Conservation (phyloP, 2,797 vertebrate genomes). For the Argentina silus region DNA sequence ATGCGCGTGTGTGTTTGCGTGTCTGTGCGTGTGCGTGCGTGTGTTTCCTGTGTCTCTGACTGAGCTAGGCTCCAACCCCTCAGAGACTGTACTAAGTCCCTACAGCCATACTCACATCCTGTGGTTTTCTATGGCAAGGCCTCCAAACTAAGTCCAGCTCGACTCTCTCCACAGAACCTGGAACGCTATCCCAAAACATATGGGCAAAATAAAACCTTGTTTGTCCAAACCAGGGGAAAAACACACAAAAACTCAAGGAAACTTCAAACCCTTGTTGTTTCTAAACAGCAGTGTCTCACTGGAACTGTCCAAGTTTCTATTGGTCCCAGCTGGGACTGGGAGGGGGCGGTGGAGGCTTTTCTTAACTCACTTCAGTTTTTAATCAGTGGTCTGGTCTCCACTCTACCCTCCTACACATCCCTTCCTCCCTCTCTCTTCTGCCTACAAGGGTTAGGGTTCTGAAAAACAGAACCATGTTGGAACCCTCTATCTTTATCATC, state of each 20-base stretch:
- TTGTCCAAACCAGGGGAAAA: not conserved
- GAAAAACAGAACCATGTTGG: too few species aligned
- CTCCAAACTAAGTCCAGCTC: too few species aligned
- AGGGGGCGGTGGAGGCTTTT: not conserved
- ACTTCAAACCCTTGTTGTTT: not conserved
- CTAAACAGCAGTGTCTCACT: not conserved
- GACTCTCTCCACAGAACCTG: not conserved
- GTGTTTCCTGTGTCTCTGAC: not conserved
- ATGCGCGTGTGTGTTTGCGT: slow-evolving; percentile 13
- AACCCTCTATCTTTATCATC: too few species aligned
- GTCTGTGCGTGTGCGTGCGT: not conserved
- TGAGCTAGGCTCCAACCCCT: too few species aligned
- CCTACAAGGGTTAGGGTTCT: too few species aligned
- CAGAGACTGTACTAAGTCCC: not conserved
- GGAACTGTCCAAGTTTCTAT: not conserved
- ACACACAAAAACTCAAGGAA: not conserved
- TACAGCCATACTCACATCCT: slow-evolving; percentile 33
- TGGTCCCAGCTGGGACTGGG: not conserved
- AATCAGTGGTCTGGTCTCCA: not conserved
- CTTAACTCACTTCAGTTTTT: not conserved
- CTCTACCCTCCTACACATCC: not conserved
- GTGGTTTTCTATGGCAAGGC: too few species aligned
- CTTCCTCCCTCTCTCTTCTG: too few species aligned
- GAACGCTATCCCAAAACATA: not conserved
- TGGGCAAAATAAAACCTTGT: not conserved